Base-by-base conservation (phyloP, 2,888 invertebrate genomes). In the Pristionchus japonicus region DNA sequence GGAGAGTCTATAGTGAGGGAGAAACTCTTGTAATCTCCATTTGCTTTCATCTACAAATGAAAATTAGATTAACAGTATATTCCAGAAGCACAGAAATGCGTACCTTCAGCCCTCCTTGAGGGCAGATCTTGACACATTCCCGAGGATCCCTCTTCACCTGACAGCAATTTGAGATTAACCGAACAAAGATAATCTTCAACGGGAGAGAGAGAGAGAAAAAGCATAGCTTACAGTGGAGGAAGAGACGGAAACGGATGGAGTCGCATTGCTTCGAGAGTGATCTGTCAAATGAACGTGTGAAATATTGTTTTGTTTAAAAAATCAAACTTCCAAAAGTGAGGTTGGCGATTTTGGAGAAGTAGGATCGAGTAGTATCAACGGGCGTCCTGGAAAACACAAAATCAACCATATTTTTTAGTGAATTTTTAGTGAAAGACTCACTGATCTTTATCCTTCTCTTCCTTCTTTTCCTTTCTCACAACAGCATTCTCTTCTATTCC, bases 11-110 rank as follows among this genome's bases (percentile, higher is more conserved):
- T 9, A 9, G 40, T 6, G 15, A 82, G 15, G 1, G 82, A 82
- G 82, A 82, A 82, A 31, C 82, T 82, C 27, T 15, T 52, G 82
- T 82, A 82, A n/a, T 20, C 82, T 17, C 82, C 47, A 4, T 15
- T 27, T 47, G 82, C 82, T 17, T 20, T 17, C 49, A 49, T 6
- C 82, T 49, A 27, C 2, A 47, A 77, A 9, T 43, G 40, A 40
- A 77, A 9, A 43, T 43, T 77, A 1, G 23, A 27, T 15, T 27
- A 23, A 23, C 1, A 4, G 31, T 67, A 27, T 20, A 0, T 40
- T 23, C 13, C 15, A 23, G 37, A n/a, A n/a, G n/a, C n/a, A n/a
- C n/a, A n/a, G n/a, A n/a, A n/a, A n/a, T n/a, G n/a, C 43, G 7
- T 2, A 67, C 67, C 67, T 67, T 67, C 3, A 67, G 67, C 17